A percentile compares a stretch with the other conserved stretches of the same genome.
Evolutionary conservation across 2,797 vertebrate genomes (phyloP).

Genomic region (Lemur catta): DNA sequence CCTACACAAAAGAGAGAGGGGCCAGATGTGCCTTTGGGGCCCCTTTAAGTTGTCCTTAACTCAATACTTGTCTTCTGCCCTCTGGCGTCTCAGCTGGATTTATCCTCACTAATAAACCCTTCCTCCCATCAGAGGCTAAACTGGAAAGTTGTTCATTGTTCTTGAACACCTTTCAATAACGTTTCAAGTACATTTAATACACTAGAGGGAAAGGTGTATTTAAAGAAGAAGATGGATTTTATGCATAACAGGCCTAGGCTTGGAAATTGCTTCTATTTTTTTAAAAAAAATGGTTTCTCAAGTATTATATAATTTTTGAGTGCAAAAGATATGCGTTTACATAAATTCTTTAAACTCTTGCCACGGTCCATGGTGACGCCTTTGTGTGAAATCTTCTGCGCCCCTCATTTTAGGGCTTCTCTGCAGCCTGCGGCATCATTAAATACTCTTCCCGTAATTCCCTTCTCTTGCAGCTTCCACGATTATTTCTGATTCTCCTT

Average conservation of each 20-base stretch:
- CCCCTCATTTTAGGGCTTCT: neutral
- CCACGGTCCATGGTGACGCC: neutral
- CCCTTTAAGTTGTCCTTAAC: neutral
- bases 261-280: slow-evolving; percentile 42
- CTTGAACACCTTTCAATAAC: slow-evolving; percentile 45
- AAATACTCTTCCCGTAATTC: neutral
- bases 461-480: neutral
- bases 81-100: neutral
- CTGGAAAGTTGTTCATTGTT: slow-evolving; percentile 29
- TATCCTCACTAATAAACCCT: slow-evolving; percentile 36
- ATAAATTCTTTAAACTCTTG: neutral
- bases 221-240: slow-evolving; percentile 39
- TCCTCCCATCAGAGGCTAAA: neutral
- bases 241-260: neutral
- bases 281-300: neutral
- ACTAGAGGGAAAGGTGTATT: slow-evolving; percentile 38
- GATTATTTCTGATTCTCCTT: neutral
- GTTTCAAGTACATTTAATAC: slow-evolving; percentile 25
- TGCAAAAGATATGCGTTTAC: neutral
- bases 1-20: neutral
- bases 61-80: neutral
- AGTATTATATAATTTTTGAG: neutral
- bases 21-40: neutral
- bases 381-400: neutral
- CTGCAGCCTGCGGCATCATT: neutral